These are phyloP conservation scores for Anodontia alba DNA, from an alignment of 2,888 invertebrate species.

Conservation along the genomic window DNA sequence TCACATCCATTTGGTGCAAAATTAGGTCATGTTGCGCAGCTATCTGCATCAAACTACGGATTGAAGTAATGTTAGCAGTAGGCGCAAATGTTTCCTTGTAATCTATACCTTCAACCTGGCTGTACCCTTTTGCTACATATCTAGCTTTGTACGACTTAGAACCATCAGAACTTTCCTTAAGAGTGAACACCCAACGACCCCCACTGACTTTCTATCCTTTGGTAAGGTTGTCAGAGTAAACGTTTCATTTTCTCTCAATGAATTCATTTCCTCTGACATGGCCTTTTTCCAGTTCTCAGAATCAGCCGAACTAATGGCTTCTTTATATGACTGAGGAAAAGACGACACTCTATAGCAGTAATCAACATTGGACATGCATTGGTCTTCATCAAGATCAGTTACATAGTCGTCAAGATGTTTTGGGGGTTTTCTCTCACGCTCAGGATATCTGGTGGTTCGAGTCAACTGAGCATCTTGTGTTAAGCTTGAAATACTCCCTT, in stretches of 20 bases:
- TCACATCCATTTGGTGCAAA: slow-evolving; percentile 60
- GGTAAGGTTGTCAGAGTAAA: slow-evolving; percentile 49
- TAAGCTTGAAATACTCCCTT: not conserved
- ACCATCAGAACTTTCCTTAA: slow-evolving; percentile 46
- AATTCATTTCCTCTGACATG: slow-evolving; percentile 54
- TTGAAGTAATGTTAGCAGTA: slow-evolving; percentile 50
- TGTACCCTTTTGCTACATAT: slow-evolving; percentile 32
- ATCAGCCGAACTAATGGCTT: slow-evolving; percentile 42
- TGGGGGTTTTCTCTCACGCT: slow-evolving; percentile 22
- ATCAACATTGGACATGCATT: slow-evolving; percentile 35
- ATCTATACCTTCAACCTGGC: slow-evolving; percentile 54
- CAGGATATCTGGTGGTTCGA: slow-evolving; percentile 1
- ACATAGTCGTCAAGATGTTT: slow-evolving; percentile 46
- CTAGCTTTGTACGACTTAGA: slow-evolving; percentile 33
- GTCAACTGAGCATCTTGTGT: not conserved
- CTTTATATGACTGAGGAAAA: slow-evolving; percentile 44
- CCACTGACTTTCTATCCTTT: slow-evolving; percentile 37
- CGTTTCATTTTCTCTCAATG: slow-evolving; percentile 53
- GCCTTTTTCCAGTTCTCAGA: slow-evolving; percentile 37
- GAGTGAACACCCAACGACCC: slow-evolving; percentile 55
- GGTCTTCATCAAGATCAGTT: slow-evolving; percentile 25
- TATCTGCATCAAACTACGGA: slow-evolving; percentile 50
- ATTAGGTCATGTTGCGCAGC: slow-evolving; percentile 47
- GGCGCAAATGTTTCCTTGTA: slow-evolving; percentile 65
- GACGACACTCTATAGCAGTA: slow-evolving; percentile 43